Percentiles rank a stretch among this genome's conserved stretches.
These are phyloP conservation scores for Gibbula magus DNA, from an alignment of 2,888 invertebrate species.

Conservation along the genomic window DNA sequence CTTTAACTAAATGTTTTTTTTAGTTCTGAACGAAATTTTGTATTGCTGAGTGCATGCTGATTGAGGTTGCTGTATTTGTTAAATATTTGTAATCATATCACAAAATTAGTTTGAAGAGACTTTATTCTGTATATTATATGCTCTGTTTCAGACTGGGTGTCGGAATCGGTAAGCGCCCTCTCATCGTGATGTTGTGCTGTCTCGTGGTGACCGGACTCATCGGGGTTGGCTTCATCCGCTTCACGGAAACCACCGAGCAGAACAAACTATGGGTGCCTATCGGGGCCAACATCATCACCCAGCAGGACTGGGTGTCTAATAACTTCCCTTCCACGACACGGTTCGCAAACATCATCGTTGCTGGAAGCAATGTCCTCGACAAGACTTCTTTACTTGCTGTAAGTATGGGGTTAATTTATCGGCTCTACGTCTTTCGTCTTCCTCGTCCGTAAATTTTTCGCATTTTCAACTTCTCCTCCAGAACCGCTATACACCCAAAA, in stretches of 20 bases:
- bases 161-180: constrained; percentile 52
- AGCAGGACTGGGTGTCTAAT: constrained; percentile 52
- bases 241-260: constrained; percentile 54
- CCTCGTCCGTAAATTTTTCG: too few species aligned
- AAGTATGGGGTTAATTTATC: constrained; percentile 27
- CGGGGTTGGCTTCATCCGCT: constrained; percentile 52
- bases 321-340: constrained; percentile 56
- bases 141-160: constrained; percentile 46
- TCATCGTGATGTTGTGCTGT: constrained; percentile 46
- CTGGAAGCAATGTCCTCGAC: constrained; percentile 54
- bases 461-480: too few species aligned
- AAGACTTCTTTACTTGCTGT: constrained; percentile 53
- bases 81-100: too few species aligned
- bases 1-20: too few species aligned
- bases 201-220: constrained; percentile 44
- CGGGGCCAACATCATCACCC: constrained; percentile 49
- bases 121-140: too few species aligned
- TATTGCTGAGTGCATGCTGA: too few species aligned
- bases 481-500: too few species aligned
- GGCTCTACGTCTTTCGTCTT: too few species aligned
- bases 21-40: too few species aligned
- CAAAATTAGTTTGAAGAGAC: too few species aligned
- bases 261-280: constrained; percentile 60
- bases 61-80: too few species aligned
- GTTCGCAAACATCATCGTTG: constrained; percentile 53